Evolutionary conservation across 2,113 vertebrate species (phyloP).

Genomic region (Platichthys flesus): DNA sequence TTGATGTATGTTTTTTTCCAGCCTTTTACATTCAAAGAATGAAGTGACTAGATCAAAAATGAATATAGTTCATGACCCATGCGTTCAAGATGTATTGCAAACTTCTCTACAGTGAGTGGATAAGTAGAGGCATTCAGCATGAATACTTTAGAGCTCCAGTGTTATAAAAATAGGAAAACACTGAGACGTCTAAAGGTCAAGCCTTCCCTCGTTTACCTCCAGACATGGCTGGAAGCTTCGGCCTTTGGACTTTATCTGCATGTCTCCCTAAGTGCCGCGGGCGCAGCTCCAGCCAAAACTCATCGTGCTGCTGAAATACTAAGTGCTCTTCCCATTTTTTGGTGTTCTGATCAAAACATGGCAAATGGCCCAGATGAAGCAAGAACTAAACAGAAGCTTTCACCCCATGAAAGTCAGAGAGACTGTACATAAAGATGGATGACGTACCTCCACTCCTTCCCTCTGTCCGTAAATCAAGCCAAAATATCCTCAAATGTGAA

Average conservation of each 20-base stretch:
- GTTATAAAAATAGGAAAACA: background rate
- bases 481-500: background rate
- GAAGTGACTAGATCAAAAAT: background rate
- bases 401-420: background rate
- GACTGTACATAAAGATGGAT: background rate
- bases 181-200: background rate
- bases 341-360: background rate
- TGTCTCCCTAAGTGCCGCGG: background rate
- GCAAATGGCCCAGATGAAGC: background rate
- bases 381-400: background rate
- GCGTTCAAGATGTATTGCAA: background rate
- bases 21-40: background rate
- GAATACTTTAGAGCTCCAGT: background rate
- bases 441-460: background rate
- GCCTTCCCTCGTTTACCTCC: conserved; percentile 2
- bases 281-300: background rate
- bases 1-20: background rate
- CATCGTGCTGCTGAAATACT: background rate
- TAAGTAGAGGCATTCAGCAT: background rate
- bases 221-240: background rate
- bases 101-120: background rate
- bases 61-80: background rate
- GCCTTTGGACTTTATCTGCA: conserved; percentile 8
- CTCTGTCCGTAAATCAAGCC: background rate
- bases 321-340: background rate